Evolutionary conservation across 2,113 vertebrate species (phyloP).

Genomic region (Zosterops hypoxanthus): DNA sequence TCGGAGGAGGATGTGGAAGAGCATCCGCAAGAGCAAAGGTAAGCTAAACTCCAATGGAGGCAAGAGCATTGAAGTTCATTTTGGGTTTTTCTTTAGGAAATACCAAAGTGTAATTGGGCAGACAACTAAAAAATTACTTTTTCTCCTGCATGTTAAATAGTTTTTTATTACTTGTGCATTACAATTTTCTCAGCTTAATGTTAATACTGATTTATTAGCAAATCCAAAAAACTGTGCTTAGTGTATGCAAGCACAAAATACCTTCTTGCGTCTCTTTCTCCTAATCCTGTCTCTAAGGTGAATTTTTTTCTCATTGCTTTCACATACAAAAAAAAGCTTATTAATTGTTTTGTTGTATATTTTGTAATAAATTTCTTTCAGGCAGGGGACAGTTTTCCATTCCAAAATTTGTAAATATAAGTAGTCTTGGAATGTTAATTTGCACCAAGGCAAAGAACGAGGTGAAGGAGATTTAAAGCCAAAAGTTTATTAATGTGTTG

Average conservation of each 20-base stretch:
- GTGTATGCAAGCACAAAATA: neutral
- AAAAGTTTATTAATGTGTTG: neutral
- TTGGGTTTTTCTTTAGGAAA: neutral
- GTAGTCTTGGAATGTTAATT: neutral
- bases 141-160: neutral
- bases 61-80: neutral
- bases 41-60: constrained; percentile 25
- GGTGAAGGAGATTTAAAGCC: neutral
- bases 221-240: neutral
- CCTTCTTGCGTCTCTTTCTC: neutral
- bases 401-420: neutral
- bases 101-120: neutral
- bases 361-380: neutral
- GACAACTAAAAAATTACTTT: neutral
- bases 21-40: constrained; percentile 88
- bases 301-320: neutral
- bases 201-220: neutral
- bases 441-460: neutral
- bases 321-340: neutral
- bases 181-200: neutral
- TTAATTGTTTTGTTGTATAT: neutral
- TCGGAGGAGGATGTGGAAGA: constrained; percentile 87
- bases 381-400: neutral
- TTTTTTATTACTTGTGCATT: neutral
- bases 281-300: neutral